These are phyloP conservation scores for Dasyprocta punctata DNA, from an alignment of 2,113 vertebrate genomes.

Conservation along the genomic window DNA sequence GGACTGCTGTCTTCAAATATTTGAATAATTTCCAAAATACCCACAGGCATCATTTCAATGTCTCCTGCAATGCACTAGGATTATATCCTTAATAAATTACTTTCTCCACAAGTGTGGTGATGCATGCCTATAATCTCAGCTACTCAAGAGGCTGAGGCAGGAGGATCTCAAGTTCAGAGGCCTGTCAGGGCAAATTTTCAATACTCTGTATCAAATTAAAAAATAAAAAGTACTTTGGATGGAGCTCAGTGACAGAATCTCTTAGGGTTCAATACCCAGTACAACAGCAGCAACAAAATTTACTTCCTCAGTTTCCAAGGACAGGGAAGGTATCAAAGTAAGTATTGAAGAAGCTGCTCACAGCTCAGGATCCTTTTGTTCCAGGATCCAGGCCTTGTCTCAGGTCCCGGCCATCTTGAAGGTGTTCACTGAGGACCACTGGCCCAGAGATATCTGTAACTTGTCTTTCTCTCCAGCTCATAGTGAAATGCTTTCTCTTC, in stretches of 20 bases:
- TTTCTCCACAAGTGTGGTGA: background rate
- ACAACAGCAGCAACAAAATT: background rate
- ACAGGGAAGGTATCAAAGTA: accelerated
- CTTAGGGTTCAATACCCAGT: background rate
- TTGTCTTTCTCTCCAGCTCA: background rate
- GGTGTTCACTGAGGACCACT: background rate
- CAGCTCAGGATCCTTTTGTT: background rate
- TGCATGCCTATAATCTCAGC: background rate
- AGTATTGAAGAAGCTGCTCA: background rate
- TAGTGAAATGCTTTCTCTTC: background rate
- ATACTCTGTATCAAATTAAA: background rate
- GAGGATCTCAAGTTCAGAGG: background rate
- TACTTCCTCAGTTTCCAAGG: background rate
- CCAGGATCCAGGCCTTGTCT: background rate
- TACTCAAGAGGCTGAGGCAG: background rate
- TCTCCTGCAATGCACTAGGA: background rate
- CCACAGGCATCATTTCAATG: background rate
- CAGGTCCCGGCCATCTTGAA: background rate
- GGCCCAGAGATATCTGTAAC: background rate
- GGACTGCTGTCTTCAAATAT: background rate
- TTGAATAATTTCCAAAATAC: background rate
- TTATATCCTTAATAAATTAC: background rate
- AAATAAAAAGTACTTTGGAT: background rate
- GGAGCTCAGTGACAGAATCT: background rate
- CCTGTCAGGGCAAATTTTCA: background rate